A percentile compares a stretch with the other conserved stretches of the same genome.
Evolutionary conservation across 2,797 vertebrate genomes (phyloP).

Genomic region (Pseudochromis fuscus): DNA sequence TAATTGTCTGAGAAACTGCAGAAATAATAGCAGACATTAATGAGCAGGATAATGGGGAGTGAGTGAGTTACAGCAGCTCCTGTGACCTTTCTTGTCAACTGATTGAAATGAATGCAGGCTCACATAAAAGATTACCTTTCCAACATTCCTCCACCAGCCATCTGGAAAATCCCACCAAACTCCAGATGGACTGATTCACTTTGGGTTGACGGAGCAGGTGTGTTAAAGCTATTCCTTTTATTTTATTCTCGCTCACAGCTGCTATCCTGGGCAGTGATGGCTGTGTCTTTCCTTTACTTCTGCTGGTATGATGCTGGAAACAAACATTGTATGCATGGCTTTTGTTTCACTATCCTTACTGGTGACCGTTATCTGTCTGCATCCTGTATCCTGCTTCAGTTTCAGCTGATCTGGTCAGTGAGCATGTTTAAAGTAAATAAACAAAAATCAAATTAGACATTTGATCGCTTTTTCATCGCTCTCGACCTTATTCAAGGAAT

Average conservation of each 20-base stretch:
- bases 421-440: too few relatives aligned
- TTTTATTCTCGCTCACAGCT: slow-evolving; percentile 43
- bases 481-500: too few relatives aligned
- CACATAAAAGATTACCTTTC: slow-evolving; percentile 57
- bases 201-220: slow-evolving; percentile 48
- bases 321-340: slow-evolving; percentile 6
- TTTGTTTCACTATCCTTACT: background rate
- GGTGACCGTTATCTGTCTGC: background rate
- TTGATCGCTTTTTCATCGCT: too few relatives aligned
- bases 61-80: slow-evolving; percentile 28
- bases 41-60: slow-evolving; percentile 19
- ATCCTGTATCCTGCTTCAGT: background rate
- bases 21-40: slow-evolving; percentile 28
- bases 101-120: slow-evolving; percentile 57
- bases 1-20: slow-evolving; percentile 35
- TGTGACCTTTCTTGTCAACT: slow-evolving; percentile 39
- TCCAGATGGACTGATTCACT: slow-evolving; percentile 51
- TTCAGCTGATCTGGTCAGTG: background rate
- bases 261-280: background rate
- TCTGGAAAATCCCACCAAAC: slow-evolving; percentile 65
- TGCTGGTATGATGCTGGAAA: slow-evolving; percentile 6
- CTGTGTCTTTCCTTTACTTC: background rate
- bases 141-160: slow-evolving; percentile 66
- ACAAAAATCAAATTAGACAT: too few relatives aligned
- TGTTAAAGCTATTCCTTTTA: slow-evolving; percentile 51